phyloP scores from a whole-genome alignment of 2,113 vertebrate genomes.

The Corapipo altera region DNA sequence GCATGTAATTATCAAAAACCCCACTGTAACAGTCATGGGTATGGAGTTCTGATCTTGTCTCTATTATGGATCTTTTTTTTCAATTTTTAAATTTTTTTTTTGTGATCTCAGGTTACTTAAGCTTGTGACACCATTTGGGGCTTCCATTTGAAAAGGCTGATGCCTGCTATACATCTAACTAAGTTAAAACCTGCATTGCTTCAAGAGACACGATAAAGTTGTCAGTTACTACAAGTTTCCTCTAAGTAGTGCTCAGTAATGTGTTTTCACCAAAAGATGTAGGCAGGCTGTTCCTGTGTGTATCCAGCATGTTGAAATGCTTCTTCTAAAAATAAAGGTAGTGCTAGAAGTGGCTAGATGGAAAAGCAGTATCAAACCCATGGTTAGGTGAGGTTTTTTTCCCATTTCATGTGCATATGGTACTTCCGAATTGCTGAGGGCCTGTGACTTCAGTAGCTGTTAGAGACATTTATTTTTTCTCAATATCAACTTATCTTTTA shows the following conservation, averaged over 20 bases:
- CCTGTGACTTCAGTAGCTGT: neutral
- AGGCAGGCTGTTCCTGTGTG: neutral
- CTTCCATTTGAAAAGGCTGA: neutral
- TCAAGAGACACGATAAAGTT: neutral
- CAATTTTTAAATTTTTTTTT: neutral
- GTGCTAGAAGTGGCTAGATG: neutral
- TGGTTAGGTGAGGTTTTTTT: neutral
- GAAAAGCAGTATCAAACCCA: neutral
- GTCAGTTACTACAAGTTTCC: neutral
- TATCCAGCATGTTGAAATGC: neutral
- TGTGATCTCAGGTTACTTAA: neutral
- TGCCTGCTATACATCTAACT: neutral
- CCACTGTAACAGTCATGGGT: neutral
- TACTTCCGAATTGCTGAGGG: neutral
- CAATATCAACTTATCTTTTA: neutral
- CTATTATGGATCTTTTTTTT: neutral
- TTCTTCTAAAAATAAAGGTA: neutral
- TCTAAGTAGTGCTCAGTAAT: neutral
- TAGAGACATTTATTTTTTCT: neutral
- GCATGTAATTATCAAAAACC: neutral
- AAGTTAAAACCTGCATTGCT: neutral
- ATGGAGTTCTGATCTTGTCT: neutral
- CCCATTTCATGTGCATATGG: neutral
- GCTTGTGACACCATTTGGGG: neutral
- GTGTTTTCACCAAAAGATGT: neutral